Evolutionary conservation across 2,888 invertebrate species (phyloP), one percentile per base, ranked within the genome.

Genomic region (Erebia palarica): DNA sequence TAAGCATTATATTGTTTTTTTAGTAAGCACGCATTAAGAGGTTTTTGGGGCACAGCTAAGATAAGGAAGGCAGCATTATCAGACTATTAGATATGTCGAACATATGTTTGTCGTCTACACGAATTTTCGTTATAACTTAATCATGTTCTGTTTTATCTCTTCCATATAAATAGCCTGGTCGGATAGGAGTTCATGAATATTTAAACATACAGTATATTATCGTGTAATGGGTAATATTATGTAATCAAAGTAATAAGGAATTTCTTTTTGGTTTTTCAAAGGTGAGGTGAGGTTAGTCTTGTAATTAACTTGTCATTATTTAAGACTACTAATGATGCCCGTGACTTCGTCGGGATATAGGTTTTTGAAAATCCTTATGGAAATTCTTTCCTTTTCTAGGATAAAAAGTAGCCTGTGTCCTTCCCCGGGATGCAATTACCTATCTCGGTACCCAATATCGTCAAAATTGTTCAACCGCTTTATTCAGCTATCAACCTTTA

Each of bases 1-100:
- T 82, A 80, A 79, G 78, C 73, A 73, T 75, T 77, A 75, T 75
- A 73, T 76, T 77, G 76, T 78, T 78, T 80, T 80, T 80, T 78
- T 77, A 77, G 76, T 75, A 78, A 71, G 69, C 71, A 74, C 61
- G 59, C 71, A 68, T 75, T 70, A 73, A 71, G 73, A 74, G 74
- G 49, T 67, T 76, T 76, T 77, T 65, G 65, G 70, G 73, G 71
- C 65, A 71, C 59, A 67, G 59, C 68, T 42, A 16, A 44, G 73
- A 73, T 77, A 75, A 75, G 65, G 21, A 57, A 57, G 21, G 42
- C 57, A 21, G 55, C 67, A 21, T 59, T 67, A 67, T 67, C 67
- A 36, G 58, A 16, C 59, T 49, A 8, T 67, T 59, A 49, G 49
- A 67, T 59, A 67, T 49, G 67, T 67, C 47, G 27, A 49, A 67